Evolutionary conservation across 2,797 vertebrate genomes (phyloP), one percentile per base, ranked within the genome.

Genomic region (Scolopax bukidnonensis): DNA sequence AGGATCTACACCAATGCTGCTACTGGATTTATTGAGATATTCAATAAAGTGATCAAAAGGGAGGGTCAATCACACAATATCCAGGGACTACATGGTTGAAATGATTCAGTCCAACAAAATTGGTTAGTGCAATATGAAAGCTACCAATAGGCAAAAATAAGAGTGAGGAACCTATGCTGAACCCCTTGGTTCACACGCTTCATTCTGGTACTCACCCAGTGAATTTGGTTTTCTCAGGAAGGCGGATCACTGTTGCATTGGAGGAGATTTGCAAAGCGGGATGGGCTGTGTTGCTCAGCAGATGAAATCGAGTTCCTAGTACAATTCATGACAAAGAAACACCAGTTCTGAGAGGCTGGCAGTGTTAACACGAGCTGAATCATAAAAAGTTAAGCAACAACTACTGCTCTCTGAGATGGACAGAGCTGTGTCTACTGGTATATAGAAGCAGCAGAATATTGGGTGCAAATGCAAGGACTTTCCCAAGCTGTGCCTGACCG

Each of bases 251-350:
- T 8, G 97, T 98, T 84, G 97, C 98, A 78, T 98, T 97, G 12
- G 96, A 97, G 18, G 98, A 99, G 84, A 99, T 98, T 84, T 98
- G 98, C 91, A 99, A 96, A 84, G 97, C 95, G 0, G 98, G 98
- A 86, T 99, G 98, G 87, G 98, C 98, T 10, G 98, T 98, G 80
- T 97, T 96, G 38, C 97, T 98, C 95, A 99, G 90, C 84, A 99
- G 96, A 38, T 88, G 98, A 97, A 99, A 99, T 94, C 98, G 98
- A 27, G 99, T 99, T 93, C 98, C 99, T 99, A 83, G 36, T 67
- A 69, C 25, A 76, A 81, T 71, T 90, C 28, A 92, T 6, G 32
- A 96, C 48, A 96, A 79, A 86, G 63, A 93, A 94, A 94, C 19
- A 90, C 6, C 38, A 74, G 8, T 71, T 93, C 54, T 93, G 78